phyloP scores from a whole-genome alignment of 2,797 vertebrate genomes.

The Smutsia temminckii region DNA sequence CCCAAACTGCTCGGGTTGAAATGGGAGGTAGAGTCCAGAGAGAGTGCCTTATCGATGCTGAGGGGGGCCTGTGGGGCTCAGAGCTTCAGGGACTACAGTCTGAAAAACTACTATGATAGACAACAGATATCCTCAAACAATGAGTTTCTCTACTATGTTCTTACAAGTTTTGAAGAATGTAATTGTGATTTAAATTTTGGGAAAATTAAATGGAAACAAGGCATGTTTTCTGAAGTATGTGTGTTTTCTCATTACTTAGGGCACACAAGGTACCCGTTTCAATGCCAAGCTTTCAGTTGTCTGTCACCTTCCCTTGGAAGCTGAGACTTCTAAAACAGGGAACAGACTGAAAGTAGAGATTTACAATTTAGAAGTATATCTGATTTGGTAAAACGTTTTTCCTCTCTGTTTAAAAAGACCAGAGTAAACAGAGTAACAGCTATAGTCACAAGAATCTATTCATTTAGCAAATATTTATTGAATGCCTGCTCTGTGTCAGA shows the following conservation, averaged over 20 bases:
- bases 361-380: neutral
- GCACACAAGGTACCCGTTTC: neutral
- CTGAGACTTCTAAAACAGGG: neutral
- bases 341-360: neutral
- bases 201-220: neutral
- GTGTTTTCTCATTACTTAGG: neutral
- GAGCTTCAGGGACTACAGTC: neutral
- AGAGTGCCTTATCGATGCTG: rapidly evolving
- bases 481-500: neutral
- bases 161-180: neutral
- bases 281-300: neutral
- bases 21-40: neutral
- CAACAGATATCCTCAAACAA: neutral
- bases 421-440: neutral
- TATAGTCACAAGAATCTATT: neutral
- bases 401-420: neutral
- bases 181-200: neutral
- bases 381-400: neutral
- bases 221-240: neutral
- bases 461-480: neutral
- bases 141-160: neutral
- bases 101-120: neutral
- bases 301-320: neutral
- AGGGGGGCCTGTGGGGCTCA: neutral
- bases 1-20: neutral